These are phyloP conservation scores for Drosophila virilis DNA, from an alignment of 1,140 invertebrate genomes.

Conservation along the genomic window DNA sequence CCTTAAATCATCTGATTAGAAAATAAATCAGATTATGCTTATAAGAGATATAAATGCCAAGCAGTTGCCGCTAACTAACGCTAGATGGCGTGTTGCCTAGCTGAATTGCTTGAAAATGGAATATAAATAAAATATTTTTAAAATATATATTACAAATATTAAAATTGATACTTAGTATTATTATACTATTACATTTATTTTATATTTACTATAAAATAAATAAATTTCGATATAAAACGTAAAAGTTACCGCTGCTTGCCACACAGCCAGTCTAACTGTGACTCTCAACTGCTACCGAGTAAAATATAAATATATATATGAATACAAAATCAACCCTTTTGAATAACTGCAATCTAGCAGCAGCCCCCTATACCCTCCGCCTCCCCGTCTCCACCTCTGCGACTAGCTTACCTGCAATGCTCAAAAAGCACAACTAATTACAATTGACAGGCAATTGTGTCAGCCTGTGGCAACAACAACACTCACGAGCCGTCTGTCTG, in stretches of 20 bases:
- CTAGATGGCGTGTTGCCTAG: conserved; percentile 38
- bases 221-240: too few species aligned
- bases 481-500: conserved; percentile 4
- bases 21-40: conserved; percentile 3
- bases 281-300: background rate
- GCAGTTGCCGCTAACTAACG: conserved; percentile 5
- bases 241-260: too few species aligned
- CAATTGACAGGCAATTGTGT: conserved; percentile 82
- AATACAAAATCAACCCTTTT: conserved; percentile 2
- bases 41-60: background rate
- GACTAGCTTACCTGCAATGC: conserved; percentile 20
- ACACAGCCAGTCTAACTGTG: background rate
- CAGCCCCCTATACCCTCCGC: background rate
- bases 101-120: background rate
- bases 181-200: too few species aligned
- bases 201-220: too few species aligned
- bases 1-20: conserved; percentile 6
- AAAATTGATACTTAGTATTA: background rate
- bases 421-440: conserved; percentile 82
- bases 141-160: background rate
- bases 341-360: conserved; percentile 48
- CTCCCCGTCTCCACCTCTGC: too few species aligned
- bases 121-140: background rate
- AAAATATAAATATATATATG: background rate
- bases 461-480: conserved; percentile 29